Base-by-base conservation (phyloP, 2,797 vertebrate species). In the Mastacembelus armatus region DNA sequence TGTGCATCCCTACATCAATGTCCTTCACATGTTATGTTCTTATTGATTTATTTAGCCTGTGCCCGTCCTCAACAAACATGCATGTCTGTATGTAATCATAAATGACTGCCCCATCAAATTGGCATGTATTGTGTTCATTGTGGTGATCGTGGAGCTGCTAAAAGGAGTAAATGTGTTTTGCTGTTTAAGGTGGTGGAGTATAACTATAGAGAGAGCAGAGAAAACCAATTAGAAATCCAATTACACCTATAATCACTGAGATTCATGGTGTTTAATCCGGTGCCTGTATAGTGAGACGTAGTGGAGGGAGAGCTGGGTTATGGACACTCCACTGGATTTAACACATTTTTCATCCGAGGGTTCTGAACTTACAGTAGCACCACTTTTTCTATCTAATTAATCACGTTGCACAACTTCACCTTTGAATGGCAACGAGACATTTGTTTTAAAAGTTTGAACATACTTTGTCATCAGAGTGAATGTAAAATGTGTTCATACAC, bases 151-250 rank as follows among this genome's bases (percentile, higher is more conserved):
- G n/a, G 59, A 68, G 74, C 47, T 19, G 60, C 62, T 79, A 66
- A 76, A 59, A 60, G 40, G 42, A 54, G 40, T 29, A 57, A 71
- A 78, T 68, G 36, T 59, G 32, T 66, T 66, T 58, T 7, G 5
- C 43, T 51, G 3, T 80, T 84, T 66, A 64, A 33, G 66, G 60
- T 65, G 66, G 39, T 52, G 35, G 69, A 71, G 74, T 78, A 56
- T 76, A 64, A 71, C 77, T 81, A 47, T 55, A 43, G 32, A 58
- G 51, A 45, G 50, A 63, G 29, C 52, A 36, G 40, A 52, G 74
- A 77, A 74, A 84, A 78, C 50, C 83, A 83, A 85, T 87, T 84
- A 83, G 75, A 74, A 80, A 87, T 84, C 75, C 71, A 84, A 77
- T 87, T 84, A 84, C 59, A 80, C 70, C 65, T 55, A 44, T 78